Base-by-base conservation (phyloP, 1,140 invertebrate genomes). In the Cephus cinctus region DNA sequence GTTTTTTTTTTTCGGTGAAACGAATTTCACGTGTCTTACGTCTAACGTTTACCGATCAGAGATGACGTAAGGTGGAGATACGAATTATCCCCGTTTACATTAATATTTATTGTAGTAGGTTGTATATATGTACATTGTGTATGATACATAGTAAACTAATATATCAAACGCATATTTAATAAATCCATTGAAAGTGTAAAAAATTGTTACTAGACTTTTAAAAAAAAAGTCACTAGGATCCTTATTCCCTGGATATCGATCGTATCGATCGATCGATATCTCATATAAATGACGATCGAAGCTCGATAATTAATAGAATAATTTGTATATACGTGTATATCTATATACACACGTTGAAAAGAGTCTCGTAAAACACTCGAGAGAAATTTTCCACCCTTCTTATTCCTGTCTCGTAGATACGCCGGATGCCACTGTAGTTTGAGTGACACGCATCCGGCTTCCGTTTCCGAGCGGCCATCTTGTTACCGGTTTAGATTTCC, bases 71-170 rank as follows among this genome's bases (percentile, higher is more conserved):
- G n/a, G n/a, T n/a, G n/a, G n/a, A n/a, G n/a, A n/a, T n/a, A n/a
- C n/a, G n/a, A n/a, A n/a, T n/a, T n/a, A n/a, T n/a, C n/a, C n/a
- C n/a, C n/a, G n/a, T n/a, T n/a, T n/a, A n/a, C n/a, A n/a, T n/a
- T n/a, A n/a, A n/a, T 65, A 67, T 64, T 64, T 68, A 65, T 69
- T 67, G 56, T 61, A 66, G 56, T 63, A 59, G 61, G 31, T 63
- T 77, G 74, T 77, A 77, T 70, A 77, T 77, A 77, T 76, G 72
- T 76, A 76, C 56, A 76, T 75, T 76, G 61, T 75, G 64, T 75
- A 76, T 70, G 50, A 74, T 62, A 66, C 55, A 71, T 71, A 71
- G 61, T 69, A 52, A 71, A 72, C 52, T 73, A 73, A 75, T 74
- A 75, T 76, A 76, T 71, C 61, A 72, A 56, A 44, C 49, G 47